A percentile compares a stretch with the other conserved stretches of the same genome.
phyloP scores from a whole-genome alignment of 2,888 invertebrate genomes.

The Ophioninae sp. region DNA sequence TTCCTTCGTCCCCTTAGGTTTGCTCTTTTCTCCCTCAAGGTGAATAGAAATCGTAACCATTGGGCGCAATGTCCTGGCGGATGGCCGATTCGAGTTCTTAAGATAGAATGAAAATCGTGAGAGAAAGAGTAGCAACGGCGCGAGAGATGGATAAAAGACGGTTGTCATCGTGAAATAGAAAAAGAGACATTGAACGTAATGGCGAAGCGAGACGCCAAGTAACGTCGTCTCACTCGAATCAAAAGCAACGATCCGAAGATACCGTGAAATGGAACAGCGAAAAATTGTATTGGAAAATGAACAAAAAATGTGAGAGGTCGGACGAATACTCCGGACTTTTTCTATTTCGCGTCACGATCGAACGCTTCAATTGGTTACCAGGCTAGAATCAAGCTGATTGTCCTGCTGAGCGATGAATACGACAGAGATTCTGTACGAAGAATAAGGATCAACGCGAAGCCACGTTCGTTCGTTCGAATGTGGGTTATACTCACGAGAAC shows the following conservation, averaged over 20 bases:
- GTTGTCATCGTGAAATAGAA: neutral
- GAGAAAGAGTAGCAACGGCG: neutral
- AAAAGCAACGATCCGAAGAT: neutral
- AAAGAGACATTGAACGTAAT: slow-evolving; percentile 18
- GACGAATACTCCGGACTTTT: neutral
- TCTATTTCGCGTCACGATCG: neutral
- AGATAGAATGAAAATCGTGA: slow-evolving; percentile 31
- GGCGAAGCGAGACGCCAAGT: neutral
- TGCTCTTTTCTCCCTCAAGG: slow-evolving; percentile 32
- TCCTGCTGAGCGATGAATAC: neutral
- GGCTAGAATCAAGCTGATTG: neutral
- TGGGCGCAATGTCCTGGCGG: slow-evolving; percentile 30
- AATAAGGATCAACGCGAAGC: neutral
- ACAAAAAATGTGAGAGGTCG: neutral
- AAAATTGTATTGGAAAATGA: slow-evolving; percentile 19
- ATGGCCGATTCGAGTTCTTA: neutral
- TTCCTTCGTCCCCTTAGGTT: neutral
- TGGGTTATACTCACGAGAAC: neutral
- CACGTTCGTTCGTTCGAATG: neutral
- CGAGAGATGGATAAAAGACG: slow-evolving; percentile 10
- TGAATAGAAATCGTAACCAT: slow-evolving; percentile 37
- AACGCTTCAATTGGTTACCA: neutral
- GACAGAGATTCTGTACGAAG: neutral
- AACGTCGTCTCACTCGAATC: slow-evolving; percentile 2
- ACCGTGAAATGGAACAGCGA: slow-evolving; percentile 16